phyloP scores from a whole-genome alignment of 2,113 vertebrate genomes.

The Pandion haliaetus region DNA sequence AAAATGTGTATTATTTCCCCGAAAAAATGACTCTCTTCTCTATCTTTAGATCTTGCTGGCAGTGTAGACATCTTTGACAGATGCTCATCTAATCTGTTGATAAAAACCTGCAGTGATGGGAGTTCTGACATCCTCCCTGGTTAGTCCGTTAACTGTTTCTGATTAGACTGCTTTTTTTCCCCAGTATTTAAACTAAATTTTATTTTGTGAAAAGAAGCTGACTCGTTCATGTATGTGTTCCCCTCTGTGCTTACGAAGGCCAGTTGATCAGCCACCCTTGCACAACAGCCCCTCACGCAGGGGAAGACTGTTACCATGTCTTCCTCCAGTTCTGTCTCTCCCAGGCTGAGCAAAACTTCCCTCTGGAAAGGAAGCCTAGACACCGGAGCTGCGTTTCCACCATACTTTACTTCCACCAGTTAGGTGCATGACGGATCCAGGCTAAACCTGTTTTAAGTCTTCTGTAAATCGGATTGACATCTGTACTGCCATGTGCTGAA shows the following conservation, averaged over 20 bases:
- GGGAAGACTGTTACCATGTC: background rate
- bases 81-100: background rate
- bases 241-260: background rate
- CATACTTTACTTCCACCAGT: too few species aligned
- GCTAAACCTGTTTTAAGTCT: background rate
- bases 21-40: fast-evolving
- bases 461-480: background rate
- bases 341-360: background rate
- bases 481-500: background rate
- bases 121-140: background rate
- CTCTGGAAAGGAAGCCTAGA: background rate
- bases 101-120: background rate
- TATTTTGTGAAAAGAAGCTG: background rate
- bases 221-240: background rate
- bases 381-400: fast-evolving
- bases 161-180: background rate
- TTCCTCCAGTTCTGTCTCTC: background rate
- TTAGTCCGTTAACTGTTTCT: background rate
- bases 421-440: fast-evolving
- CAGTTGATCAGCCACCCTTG: too few species aligned
- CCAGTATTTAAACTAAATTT: background rate
- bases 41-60: background rate
- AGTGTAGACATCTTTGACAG: background rate
- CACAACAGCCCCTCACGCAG: fast-evolving
- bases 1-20: background rate